Percentiles rank a stretch among this genome's conserved stretches.
phyloP scores from a whole-genome alignment of 2,888 invertebrate species.

The Oeneis ivallda region DNA sequence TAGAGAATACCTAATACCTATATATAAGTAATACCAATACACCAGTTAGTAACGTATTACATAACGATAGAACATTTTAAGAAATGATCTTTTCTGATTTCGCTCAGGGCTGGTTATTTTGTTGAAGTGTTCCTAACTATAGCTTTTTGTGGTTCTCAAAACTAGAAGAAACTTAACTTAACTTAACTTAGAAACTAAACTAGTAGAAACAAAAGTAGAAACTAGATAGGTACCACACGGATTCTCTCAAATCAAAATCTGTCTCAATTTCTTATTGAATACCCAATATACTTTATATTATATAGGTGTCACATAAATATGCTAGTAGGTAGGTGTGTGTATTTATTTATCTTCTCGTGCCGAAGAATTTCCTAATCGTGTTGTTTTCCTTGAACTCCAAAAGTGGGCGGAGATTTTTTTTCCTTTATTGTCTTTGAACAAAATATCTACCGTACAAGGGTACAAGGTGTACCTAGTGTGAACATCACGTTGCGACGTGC shows the following conservation, averaged over 20 bases:
- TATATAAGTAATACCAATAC: too few relatives aligned
- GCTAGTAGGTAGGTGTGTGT: neutral
- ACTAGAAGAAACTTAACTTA: too few relatives aligned
- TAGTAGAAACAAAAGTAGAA: too few relatives aligned
- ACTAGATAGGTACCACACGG: too few relatives aligned
- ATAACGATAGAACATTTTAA: neutral
- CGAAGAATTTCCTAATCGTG: constrained; percentile 25
- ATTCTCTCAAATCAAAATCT: neutral
- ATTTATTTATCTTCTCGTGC: neutral
- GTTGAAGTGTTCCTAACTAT: too few relatives aligned
- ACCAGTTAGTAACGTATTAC: too few relatives aligned
- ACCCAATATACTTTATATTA: neutral
- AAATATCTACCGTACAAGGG: constrained; percentile 1
- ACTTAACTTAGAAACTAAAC: too few relatives aligned
- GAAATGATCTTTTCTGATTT: neutral
- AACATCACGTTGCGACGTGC: neutral
- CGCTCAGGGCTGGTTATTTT: neutral
- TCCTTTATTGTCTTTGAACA: constrained; percentile 24
- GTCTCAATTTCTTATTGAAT: neutral
- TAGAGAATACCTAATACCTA: too few relatives aligned
- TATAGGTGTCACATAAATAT: neutral
- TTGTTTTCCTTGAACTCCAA: constrained; percentile 29
- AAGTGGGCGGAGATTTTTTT: constrained; percentile 26
- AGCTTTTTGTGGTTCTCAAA: too few relatives aligned
- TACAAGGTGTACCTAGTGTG: constrained; percentile 4